Base-by-base conservation (phyloP, 2,113 vertebrate genomes). In the Eptatretus burgeri region DNA sequence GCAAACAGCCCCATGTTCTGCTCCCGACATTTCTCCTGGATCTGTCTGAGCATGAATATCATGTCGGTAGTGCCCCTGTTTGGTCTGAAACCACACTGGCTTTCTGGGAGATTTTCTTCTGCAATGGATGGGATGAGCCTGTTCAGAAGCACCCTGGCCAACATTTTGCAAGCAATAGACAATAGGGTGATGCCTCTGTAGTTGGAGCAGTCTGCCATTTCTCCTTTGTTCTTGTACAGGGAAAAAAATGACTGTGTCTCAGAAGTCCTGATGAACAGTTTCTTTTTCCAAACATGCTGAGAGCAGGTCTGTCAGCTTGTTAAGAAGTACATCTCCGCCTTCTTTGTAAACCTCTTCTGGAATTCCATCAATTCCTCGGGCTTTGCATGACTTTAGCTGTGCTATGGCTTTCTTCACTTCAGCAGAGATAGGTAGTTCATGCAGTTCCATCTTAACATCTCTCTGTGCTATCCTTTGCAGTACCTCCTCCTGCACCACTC, bases 1-100 rank as follows among this genome's bases (percentile, higher is more conserved):
- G 52, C 52, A 56, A 16, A 56, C n/a, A n/a, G 52, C 14, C 52
- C 52, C 52, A 56, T 56, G 52, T 56, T 56, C 52, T 16, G 52
- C 17, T 56, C 52, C 52, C 52, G 14, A 17, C 17, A 56, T 17
- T 56, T 56, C 19, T 56, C 52, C 17, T 56, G 52, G 14, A 56
- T 16, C 17, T 56, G 52, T 8, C 52, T 56, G 14, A 56, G 52
- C 5, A 56, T 2, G 17, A 56, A 56, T 16, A 56, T 1, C 4
- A 56, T 56, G 17, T 56, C 52, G 14, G 52, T 17, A 14, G 17
- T 56, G 14, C 52, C 5, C 5, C 52, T 56, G 5, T 17, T 8
- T 56, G 52, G 17, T 17, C 52, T 56, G 52, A 56, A 56, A 17
- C 52, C 52, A 17, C 52, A 8, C 52, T 56, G 52, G 52, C 52